phyloP scores from a whole-genome alignment of 2,113 vertebrate species.

The Cyanocitta stelleri region DNA sequence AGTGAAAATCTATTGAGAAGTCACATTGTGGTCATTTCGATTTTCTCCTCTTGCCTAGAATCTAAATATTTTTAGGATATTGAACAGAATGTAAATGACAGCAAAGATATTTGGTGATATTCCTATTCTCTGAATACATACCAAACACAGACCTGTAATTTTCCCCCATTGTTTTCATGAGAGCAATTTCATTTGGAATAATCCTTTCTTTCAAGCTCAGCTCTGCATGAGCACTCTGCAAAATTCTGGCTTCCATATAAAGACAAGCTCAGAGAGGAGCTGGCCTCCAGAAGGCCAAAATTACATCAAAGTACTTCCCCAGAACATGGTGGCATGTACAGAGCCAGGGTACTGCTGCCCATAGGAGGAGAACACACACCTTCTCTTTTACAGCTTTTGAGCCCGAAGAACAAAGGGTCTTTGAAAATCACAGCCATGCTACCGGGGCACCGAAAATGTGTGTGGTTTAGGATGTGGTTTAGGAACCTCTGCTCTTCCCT shows the following conservation, averaged over 20 bases:
- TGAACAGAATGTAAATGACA: background rate
- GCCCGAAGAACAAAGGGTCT: background rate
- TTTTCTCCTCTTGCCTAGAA: background rate
- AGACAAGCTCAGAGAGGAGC: background rate
- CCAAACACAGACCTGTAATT: background rate
- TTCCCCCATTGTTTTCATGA: background rate
- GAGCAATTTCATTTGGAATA: background rate
- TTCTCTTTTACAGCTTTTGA: background rate
- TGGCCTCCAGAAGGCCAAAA: background rate
- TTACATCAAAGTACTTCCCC: background rate
- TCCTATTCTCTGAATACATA: background rate
- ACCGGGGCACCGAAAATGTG: background rate
- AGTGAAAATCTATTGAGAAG: background rate
- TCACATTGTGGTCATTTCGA: background rate
- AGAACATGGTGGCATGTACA: background rate
- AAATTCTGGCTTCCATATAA: background rate
- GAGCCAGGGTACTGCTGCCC: accelerated
- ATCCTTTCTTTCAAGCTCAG: background rate
- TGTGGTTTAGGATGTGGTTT: background rate
- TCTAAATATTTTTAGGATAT: background rate
- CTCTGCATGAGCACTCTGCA: background rate
- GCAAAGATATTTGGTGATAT: background rate
- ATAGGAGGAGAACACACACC: background rate
- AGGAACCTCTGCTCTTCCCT: background rate
- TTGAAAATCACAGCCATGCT: background rate